Conservation (phyloP, 2,797 vertebrate species). For the Schizopygopsis malacanthus region DNA sequence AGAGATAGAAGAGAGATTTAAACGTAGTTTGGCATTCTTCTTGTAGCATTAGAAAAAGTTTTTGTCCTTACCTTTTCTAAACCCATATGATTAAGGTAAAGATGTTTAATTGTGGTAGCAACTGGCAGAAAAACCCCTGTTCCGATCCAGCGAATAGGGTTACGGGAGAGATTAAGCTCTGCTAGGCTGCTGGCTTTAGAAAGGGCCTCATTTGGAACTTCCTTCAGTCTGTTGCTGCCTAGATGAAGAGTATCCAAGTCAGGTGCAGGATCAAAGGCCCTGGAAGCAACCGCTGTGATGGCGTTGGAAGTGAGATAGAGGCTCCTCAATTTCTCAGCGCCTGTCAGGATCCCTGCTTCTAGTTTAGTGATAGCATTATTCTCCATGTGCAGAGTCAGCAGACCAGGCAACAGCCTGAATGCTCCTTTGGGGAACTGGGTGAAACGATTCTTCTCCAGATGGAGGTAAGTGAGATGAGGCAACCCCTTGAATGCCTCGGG, state of each 20-base stretch:
- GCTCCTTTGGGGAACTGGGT: constrained; percentile 75
- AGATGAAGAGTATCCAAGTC: constrained; percentile 88
- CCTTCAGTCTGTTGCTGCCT: constrained; percentile 83
- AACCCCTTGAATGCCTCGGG: constrained; percentile 82
- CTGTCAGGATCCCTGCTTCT: constrained; percentile 70
- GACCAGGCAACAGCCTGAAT: constrained; percentile 83
- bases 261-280: constrained; percentile 75
- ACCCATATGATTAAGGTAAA: constrained; percentile 88
- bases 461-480: constrained; percentile 85
- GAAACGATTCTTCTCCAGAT: constrained; percentile 89
- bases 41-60: background rate
- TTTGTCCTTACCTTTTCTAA: constrained; percentile 81
- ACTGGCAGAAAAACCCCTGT: constrained; percentile 78
- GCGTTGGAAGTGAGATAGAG: constrained; percentile 86
- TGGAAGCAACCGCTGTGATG: constrained; percentile 72
- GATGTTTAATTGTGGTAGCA: constrained; percentile 82
- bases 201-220: constrained; percentile 84
- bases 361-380: constrained; percentile 82
- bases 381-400: constrained; percentile 90
- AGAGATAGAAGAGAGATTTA: background rate
- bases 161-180: constrained; percentile 86
- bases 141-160: constrained; percentile 81
- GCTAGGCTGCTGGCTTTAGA: constrained; percentile 72
- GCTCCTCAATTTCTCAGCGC: constrained; percentile 76
- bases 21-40: background rate